Base-by-base conservation (phyloP, 2,888 invertebrate genomes). In the Ochlodes sylvanus region DNA sequence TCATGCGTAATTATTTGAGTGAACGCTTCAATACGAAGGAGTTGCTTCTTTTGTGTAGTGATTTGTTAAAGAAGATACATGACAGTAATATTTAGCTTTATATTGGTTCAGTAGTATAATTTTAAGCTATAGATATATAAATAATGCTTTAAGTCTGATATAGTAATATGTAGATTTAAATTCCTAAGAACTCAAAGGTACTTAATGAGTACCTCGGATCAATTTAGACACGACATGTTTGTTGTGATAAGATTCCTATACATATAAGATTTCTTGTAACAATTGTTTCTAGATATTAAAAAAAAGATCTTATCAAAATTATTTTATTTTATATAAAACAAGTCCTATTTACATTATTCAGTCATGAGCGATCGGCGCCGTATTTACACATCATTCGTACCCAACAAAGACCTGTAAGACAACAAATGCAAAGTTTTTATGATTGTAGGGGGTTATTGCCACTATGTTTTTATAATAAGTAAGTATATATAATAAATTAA, bases 261-360 rank as follows among this genome's bases (percentile, higher is more conserved):
- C n/a, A n/a, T 14, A 27, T 27, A 15, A 42, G 10, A 54, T 55
- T 12, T 63, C 34, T 19, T 17, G 38, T 55, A 19, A 12, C 12
- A 9, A 10, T 21, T 10, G 1, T 15, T 9, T 47, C 47, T 70
- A 12, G 80, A 77, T 69, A 15, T 41, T 57, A 63, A 63, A 77
- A 73, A 71, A 69, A 50, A 62, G 60, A 67, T 70, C 27, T 73
- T 84, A 82, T 80, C 82, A 85, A 85, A 85, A 86, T 82, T 86
- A 77, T 85, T 89, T 88, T 87, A 88, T 89, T 90, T 81, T 82
- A 82, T 88, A 87, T 81, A 89, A 89, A 90, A 88, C 85, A 85
- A 87, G 78, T 83, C 73, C 79, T 90, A 91, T 91, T 89, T 91
- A 92, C 91, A 92, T 81, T 89, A 89, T 90, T 92, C 92, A 93